Percentiles rank a stretch among this genome's conserved stretches.
These are phyloP conservation scores for Ephestia elutella DNA, from an alignment of 1,140 invertebrate species.

Conservation along the genomic window DNA sequence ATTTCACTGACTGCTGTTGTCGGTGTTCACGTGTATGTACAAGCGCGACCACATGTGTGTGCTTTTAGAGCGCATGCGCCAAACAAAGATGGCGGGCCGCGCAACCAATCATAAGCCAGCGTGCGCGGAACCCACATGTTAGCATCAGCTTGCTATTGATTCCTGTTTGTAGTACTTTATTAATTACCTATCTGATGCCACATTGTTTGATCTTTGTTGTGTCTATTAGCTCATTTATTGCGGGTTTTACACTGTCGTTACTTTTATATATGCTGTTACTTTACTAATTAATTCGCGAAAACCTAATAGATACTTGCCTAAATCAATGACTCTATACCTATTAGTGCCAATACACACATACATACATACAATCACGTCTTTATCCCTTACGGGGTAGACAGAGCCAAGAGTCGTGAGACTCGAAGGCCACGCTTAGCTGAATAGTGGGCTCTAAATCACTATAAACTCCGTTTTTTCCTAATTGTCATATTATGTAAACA, in stretches of 20 bases:
- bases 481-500: no score
- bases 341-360: no score
- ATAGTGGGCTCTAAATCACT: no score
- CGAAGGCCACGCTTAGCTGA: no score
- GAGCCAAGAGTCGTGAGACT: no score
- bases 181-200: slow-evolving; percentile 32
- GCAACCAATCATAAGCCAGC: slow-evolving; percentile 46
- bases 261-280: no score
- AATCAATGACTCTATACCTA: no score
- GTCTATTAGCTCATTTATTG: slow-evolving; percentile 4
- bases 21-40: slow-evolving; percentile 5
- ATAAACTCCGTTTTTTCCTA: no score
- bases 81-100: slow-evolving; percentile 58
- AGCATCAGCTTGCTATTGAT: slow-evolving; percentile 50
- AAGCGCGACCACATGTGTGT: slow-evolving; percentile 47
- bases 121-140: slow-evolving; percentile 36
- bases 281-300: no score
- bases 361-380: no score
- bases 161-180: slow-evolving; percentile 36
- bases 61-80: slow-evolving; percentile 50
- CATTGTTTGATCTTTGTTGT: slow-evolving; percentile 16
- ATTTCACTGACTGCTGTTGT: background rate
- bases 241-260: background rate
- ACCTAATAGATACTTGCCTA: no score
- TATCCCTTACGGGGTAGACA: no score